phyloP scores from a whole-genome alignment of 35 echinoderm and acorn worm genomes.

The Apostichopus californicus region DNA sequence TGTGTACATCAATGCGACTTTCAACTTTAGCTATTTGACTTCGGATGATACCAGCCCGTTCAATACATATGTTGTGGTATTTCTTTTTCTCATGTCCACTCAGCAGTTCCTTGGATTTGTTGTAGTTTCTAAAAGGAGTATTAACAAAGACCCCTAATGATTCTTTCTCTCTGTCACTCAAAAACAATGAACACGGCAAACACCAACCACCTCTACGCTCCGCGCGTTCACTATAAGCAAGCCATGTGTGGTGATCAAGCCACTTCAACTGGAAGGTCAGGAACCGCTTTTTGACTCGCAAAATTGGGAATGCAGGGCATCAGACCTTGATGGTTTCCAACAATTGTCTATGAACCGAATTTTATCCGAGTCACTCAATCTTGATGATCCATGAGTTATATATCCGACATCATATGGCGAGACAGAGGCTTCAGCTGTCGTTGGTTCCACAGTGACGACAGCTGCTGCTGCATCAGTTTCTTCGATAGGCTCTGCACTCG shows the following conservation, averaged over 20 bases:
- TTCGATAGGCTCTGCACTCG: conserved; percentile 4
- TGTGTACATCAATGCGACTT: background rate
- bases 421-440: background rate
- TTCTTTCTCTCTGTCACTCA: no score
- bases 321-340: conserved; percentile 11
- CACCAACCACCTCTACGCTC: no score
- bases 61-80: no score
- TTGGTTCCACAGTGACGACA: background rate
- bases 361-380: background rate
- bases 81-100: no score
- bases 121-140: no score
- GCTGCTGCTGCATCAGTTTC: background rate
- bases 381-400: conserved; percentile 14
- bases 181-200: no score
- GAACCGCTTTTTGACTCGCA: no score
- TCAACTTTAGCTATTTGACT: background rate
- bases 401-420: background rate
- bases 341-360: conserved; percentile 7
- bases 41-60: background rate
- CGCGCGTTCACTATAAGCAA: no score
- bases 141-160: no score
- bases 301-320: background rate
- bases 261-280: no score
- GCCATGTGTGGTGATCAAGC: no score
- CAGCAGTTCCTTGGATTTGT: no score